Base-by-base conservation (phyloP, 2,113 vertebrate genomes). In the Turdus rufiventris region DNA sequence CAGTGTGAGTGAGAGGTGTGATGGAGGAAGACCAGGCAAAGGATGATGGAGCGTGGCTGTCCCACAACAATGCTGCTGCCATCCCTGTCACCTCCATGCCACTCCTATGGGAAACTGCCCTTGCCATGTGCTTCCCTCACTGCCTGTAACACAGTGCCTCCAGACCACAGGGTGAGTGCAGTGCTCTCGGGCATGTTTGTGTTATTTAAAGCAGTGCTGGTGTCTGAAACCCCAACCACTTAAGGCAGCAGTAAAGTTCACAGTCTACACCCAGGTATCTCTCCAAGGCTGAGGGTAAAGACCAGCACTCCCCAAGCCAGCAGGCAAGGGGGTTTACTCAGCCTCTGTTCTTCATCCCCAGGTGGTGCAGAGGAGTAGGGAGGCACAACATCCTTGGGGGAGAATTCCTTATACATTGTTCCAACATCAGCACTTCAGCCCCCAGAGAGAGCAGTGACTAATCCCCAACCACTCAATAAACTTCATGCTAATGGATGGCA, bases 101-200 rank as follows among this genome's bases (percentile, higher is more conserved):
- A 1, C n/a, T 81, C 47, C 40, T 18, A 8, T 3, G 13, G 40
- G 16, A 58, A 60, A 25, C 12, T 29, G 51, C 61, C 53, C 76
- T n/a, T 88, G 75, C 40, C 60, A n/a, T 0, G 0, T 4, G 36
- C 20, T 68, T 34, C 70, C 47, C 38, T 42, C 2, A 1, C 70
- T 45, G 74, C 66, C 21, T 58, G 14, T 5, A 58, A 43, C 0
- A 0, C 57, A 53, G 29, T 2, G 26, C 54, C 56, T 42, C 19
- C 65, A 70, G 25, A 74, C 26, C 60, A 17, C 45, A n/a, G 63
- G 36, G 34, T 1, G 18, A 58, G 10, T 18, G 58, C 70, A 43
- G 36, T 3, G 31, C 70, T 65, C 45, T 38, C 0, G 0, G 33
- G 36, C 26, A 28, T 0, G 0, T 6, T 25, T 0, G 5, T 12